phyloP scores from a whole-genome alignment of 2,113 vertebrate species.

The Chaenocephalus aceratus region DNA sequence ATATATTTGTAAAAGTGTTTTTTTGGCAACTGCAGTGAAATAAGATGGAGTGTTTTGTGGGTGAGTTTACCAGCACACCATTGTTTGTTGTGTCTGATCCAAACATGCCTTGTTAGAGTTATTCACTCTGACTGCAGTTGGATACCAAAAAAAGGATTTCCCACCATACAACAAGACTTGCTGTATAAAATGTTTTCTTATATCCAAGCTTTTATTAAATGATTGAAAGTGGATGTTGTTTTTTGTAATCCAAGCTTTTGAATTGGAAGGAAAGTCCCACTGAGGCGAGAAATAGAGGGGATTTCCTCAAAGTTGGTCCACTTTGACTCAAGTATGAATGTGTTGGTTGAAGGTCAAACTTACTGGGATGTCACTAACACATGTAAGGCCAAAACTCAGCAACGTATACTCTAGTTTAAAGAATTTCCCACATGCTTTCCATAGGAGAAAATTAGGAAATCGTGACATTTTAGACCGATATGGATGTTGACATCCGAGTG shows the following conservation, averaged over 20 bases:
- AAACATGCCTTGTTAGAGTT: slow-evolving; percentile 45
- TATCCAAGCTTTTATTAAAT: slow-evolving; percentile 78
- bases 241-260: slow-evolving; percentile 37
- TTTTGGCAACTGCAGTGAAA: slow-evolving; percentile 54
- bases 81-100: slow-evolving; percentile 48
- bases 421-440: too few relatives aligned
- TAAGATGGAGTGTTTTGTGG: slow-evolving; percentile 42
- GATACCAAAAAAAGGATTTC: slow-evolving; percentile 51
- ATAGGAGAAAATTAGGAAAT: too few relatives aligned
- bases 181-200: slow-evolving; percentile 64
- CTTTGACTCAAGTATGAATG: too few relatives aligned
- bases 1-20: slow-evolving; percentile 74
- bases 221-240: slow-evolving; percentile 62
- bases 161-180: slow-evolving; percentile 54
- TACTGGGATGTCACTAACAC: too few relatives aligned
- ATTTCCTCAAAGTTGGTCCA: too few relatives aligned
- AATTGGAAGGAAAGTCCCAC: neutral
- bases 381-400: too few relatives aligned
- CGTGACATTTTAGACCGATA: too few relatives aligned
- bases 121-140: slow-evolving; percentile 43
- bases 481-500: neutral
- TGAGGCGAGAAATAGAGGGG: too few relatives aligned
- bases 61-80: slow-evolving; percentile 43
- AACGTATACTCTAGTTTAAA: too few relatives aligned
- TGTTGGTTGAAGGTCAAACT: too few relatives aligned